phyloP scores from a whole-genome alignment of 2,797 vertebrate species.

The Lithobates sylvaticus region DNA sequence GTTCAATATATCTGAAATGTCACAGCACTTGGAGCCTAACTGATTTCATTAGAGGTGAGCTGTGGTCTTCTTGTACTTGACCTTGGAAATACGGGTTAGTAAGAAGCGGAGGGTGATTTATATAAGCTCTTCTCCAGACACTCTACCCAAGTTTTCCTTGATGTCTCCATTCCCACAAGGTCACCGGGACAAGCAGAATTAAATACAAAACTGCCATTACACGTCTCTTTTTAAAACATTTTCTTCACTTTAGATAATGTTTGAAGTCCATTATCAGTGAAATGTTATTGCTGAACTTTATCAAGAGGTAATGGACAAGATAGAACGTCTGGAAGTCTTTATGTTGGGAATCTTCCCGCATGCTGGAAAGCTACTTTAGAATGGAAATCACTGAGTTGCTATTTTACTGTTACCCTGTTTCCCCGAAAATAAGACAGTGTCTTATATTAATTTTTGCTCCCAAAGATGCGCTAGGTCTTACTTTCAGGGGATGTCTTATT shows the following conservation, averaged over 20 bases:
- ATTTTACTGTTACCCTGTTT: no score
- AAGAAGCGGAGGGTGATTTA: conserved; percentile 83
- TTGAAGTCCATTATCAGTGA: not conserved
- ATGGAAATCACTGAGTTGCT: no score
- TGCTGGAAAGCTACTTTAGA: not conserved
- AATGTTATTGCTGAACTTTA: not conserved
- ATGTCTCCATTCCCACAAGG: conserved; percentile 58
- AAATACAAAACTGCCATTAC: conserved; percentile 23
- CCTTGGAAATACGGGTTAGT: conserved; percentile 79
- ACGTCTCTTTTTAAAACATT: conserved; percentile 5
- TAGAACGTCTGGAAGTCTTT: not conserved
- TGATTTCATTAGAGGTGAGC: conserved; percentile 84
- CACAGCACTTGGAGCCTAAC: conserved; percentile 81
- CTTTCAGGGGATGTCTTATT: no score
- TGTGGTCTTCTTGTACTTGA: conserved; percentile 77
- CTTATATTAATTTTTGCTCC: no score
- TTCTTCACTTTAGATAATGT: not conserved
- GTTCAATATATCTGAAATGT: conserved; percentile 81
- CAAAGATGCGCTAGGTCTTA: no score
- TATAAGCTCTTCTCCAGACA: conserved; percentile 84
- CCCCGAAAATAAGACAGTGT: no score
- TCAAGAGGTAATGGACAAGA: not conserved
- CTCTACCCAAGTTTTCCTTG: conserved; percentile 72
- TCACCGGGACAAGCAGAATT: conserved; percentile 36
- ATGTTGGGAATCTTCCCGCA: not conserved